Evolutionary conservation across 1,140 invertebrate genomes (phyloP).

Genomic region (Eurytemora carolleeae): DNA sequence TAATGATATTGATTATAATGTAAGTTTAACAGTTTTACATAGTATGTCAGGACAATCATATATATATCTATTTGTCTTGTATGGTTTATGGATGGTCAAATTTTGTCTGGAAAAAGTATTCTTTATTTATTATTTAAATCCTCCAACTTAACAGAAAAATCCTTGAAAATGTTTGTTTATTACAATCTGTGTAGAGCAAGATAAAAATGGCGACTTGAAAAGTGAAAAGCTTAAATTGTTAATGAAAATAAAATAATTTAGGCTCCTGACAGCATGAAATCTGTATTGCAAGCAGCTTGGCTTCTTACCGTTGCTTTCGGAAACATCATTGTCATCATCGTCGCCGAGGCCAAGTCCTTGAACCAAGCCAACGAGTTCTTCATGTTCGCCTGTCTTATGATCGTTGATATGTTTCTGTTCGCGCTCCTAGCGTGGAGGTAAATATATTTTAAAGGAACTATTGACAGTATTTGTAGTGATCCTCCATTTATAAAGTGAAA

Average conservation of each 20-base stretch:
- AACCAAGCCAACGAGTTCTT: conserved; percentile 63
- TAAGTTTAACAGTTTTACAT: no score
- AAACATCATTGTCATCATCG: conserved; percentile 67
- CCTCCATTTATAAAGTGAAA: no score
- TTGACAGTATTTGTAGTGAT: no score
- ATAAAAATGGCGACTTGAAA: no score
- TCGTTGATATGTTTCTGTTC: conserved; percentile 57
- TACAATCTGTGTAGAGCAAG: neutral
- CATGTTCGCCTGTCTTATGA: conserved; percentile 66
- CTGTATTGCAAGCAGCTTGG: conserved; percentile 71
- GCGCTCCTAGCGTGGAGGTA: conserved; percentile 42
- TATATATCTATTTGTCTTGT: no score
- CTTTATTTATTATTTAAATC: no score
- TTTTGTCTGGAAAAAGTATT: neutral
- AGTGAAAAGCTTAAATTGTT: no score
- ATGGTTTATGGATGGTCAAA: no score
- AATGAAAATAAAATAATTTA: conserved; percentile 29
- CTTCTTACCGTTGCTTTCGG: conserved; percentile 71
- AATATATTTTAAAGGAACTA: conserved; percentile 24
- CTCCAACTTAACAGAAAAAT: conserved; percentile 4
- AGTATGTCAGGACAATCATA: no score
- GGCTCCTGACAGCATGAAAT: conserved; percentile 77
- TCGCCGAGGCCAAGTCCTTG: conserved; percentile 46
- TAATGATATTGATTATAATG: no score
- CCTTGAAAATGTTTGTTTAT: neutral